phyloP scores from a whole-genome alignment of 2,113 vertebrate species.

The Lagopus muta region DNA sequence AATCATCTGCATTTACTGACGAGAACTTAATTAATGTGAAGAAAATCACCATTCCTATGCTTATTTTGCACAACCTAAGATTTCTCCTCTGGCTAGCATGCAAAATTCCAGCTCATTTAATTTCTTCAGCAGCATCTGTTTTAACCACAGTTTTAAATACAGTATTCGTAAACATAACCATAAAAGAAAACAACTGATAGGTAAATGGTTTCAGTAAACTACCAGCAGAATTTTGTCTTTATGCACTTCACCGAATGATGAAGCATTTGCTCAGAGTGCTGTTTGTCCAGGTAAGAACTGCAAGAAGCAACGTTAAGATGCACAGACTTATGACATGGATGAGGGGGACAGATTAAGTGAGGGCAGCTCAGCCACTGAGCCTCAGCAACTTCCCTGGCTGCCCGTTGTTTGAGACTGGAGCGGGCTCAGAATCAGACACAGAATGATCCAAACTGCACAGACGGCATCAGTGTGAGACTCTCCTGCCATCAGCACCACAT shows the following conservation, averaged over 20 bases:
- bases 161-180: background rate
- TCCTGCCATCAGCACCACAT: too few species aligned
- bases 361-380: too few species aligned
- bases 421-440: accelerated
- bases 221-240: background rate
- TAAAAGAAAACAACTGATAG: slow-evolving; percentile 6
- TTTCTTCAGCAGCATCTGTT: background rate
- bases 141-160: background rate
- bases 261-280: background rate
- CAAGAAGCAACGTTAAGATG: background rate
- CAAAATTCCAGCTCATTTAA: background rate
- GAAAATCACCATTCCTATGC: background rate
- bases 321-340: background rate
- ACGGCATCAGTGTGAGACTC: too few species aligned
- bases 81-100: background rate
- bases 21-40: slow-evolving; percentile 25
- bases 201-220: slow-evolving; percentile 16
- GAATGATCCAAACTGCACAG: too few species aligned
- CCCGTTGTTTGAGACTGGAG: background rate
- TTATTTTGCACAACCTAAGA: background rate
- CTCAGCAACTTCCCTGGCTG: background rate
- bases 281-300: slow-evolving; percentile 14
- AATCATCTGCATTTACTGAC: background rate
- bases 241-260: background rate
- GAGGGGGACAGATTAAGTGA: background rate